Evolutionary conservation across 1,140 invertebrate genomes (phyloP).

Genomic region (Sycobia sp.): DNA sequence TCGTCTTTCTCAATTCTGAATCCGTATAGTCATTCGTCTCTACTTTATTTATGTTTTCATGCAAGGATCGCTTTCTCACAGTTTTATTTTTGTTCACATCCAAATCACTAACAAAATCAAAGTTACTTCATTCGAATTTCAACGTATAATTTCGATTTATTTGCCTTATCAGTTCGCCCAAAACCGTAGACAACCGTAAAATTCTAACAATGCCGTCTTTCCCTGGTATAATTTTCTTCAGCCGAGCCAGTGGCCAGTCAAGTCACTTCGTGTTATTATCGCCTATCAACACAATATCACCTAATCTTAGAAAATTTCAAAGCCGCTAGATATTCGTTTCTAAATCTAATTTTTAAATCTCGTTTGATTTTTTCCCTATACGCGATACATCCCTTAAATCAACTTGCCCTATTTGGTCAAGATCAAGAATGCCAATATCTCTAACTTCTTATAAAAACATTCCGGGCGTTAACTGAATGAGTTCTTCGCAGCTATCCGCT

Average conservation of each 20-base stretch:
- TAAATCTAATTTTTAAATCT: constrained; percentile 35
- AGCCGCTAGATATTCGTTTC: constrained; percentile 40
- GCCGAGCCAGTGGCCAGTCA: constrained; percentile 26
- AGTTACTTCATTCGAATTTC: neutral
- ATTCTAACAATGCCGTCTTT: constrained; percentile 25
- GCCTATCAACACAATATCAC: constrained; percentile 18
- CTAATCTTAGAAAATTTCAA: neutral
- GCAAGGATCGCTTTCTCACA: no score
- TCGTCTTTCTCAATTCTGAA: no score
- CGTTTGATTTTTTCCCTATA: constrained; percentile 25
- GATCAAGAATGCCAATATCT: constrained; percentile 37
- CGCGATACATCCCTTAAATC: neutral
- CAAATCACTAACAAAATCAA: no score
- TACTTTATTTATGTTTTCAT: no score
- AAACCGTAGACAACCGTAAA: neutral
- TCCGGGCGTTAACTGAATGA: constrained; percentile 32
- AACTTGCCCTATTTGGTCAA: constrained; percentile 29
- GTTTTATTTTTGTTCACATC: no score
- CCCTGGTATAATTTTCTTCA: constrained; percentile 36
- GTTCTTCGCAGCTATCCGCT: constrained; percentile 37
- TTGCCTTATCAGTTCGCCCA: constrained; percentile 9
- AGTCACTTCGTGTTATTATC: constrained; percentile 30
- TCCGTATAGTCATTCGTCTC: no score
- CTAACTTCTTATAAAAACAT: constrained; percentile 45
- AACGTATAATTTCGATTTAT: constrained; percentile 24